phyloP scores from a whole-genome alignment of 1,140 invertebrate genomes.

The Achroia grisella region DNA sequence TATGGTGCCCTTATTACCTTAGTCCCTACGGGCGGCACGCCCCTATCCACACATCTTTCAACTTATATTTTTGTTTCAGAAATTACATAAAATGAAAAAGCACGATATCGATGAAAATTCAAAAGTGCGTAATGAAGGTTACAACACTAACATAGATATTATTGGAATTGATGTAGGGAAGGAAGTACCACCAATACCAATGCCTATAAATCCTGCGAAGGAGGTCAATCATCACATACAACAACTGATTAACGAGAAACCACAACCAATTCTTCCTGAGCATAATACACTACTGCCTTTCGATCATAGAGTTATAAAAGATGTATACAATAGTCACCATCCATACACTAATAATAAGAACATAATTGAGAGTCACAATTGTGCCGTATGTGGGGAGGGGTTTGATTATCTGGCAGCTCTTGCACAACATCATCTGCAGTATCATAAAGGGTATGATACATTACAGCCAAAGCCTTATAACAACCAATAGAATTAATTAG shows the following conservation, averaged over 20 bases:
- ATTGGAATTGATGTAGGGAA: slow-evolving; percentile 51
- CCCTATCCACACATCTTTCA: not conserved
- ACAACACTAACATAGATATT: slow-evolving; percentile 50
- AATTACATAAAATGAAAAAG: slow-evolving; percentile 53
- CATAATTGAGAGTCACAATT: slow-evolving; percentile 24
- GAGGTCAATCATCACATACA: slow-evolving; percentile 22
- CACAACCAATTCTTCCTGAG: slow-evolving; percentile 11
- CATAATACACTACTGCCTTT: slow-evolving; percentile 14
- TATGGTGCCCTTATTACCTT: no score
- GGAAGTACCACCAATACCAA: slow-evolving; percentile 15
- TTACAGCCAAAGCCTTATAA: slow-evolving; percentile 10
- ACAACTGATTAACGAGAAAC: slow-evolving; percentile 23
- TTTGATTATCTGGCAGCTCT: slow-evolving; percentile 40
- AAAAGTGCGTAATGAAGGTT: slow-evolving; percentile 32
- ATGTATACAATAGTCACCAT: slow-evolving; percentile 15
- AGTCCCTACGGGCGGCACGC: no score
- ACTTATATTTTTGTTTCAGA: slow-evolving; percentile 37
- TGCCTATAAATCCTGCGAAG: slow-evolving; percentile 10
- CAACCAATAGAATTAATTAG: no score
- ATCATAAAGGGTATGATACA: slow-evolving; percentile 34
- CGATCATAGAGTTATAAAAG: slow-evolving; percentile 24
- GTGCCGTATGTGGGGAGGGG: slow-evolving; percentile 41
- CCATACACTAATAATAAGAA: slow-evolving; percentile 14
- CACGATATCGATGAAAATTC: slow-evolving; percentile 28
- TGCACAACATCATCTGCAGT: slow-evolving; percentile 41